Conservation (phyloP, 2,797 vertebrate species). For the Ibycter americanus region DNA sequence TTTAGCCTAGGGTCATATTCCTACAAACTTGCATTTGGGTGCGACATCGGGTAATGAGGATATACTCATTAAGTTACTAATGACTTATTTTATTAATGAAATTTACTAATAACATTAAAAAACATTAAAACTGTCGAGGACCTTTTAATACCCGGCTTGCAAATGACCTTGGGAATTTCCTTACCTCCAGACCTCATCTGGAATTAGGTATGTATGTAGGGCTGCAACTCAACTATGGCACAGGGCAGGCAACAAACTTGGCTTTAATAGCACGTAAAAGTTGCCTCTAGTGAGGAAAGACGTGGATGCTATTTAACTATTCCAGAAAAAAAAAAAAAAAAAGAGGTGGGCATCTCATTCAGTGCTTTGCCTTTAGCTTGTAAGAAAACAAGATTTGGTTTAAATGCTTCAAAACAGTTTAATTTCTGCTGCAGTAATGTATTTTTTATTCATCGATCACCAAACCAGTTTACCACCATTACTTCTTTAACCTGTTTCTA, state of each 20-base stretch:
- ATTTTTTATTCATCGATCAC: not conserved
- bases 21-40: not conserved
- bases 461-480: not conserved
- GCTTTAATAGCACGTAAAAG: not conserved
- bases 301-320: not conserved
- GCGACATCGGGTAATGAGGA: not conserved
- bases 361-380: not conserved
- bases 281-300: not conserved
- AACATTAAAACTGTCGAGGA: not conserved
- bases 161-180: not conserved
- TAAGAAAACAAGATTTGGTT: not conserved
- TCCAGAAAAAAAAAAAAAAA: not conserved
- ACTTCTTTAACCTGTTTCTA: not conserved
- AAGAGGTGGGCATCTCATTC: not conserved
- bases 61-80: too few relatives aligned
- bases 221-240: not conserved
- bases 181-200: not conserved
- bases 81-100: too few relatives aligned
- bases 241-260: not conserved
- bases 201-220: too few relatives aligned
- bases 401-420: not conserved
- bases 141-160: not conserved
- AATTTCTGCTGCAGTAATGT: not conserved
- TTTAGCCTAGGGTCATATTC: not conserved
- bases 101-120: too few relatives aligned